Evolutionary conservation across 2,113 vertebrate species (phyloP).

Genomic region (Labeo catla): DNA sequence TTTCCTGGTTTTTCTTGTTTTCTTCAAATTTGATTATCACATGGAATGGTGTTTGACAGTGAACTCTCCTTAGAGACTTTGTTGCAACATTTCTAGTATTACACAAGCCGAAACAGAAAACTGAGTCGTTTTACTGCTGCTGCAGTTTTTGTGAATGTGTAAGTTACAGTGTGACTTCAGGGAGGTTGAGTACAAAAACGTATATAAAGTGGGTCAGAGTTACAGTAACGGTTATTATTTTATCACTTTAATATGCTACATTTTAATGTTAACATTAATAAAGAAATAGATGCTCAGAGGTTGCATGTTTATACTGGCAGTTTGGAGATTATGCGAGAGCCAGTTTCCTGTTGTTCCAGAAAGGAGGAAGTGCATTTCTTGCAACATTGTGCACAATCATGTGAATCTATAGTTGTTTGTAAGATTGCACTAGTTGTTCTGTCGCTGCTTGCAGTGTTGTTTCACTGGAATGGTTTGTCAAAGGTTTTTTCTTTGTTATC

Average conservation of each 20-base stretch:
- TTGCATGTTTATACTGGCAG: not conserved
- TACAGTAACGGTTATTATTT: not conserved
- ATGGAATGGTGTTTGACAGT: not conserved
- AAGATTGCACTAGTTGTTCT: not conserved
- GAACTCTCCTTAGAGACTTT: not conserved
- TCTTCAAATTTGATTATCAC: not conserved
- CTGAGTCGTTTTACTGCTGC: not conserved
- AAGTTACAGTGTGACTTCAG: not conserved
- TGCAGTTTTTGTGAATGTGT: not conserved
- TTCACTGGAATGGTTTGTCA: not conserved
- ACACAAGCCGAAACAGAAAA: not conserved
- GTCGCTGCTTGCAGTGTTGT: not conserved
- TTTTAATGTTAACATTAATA: not conserved
- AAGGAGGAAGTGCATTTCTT: conserved; percentile 40
- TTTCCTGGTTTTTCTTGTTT: not conserved
- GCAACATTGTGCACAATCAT: not conserved
- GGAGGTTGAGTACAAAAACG: not conserved
- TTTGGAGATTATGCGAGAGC: not conserved
- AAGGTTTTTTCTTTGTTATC: not conserved
- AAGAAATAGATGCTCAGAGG: not conserved
- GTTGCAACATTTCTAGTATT: not conserved
- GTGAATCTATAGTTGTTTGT: not conserved
- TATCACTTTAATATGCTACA: not conserved
- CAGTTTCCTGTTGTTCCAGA: conserved; percentile 47
- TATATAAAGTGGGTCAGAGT: not conserved